Conservation (phyloP, 2,113 vertebrate genomes). For the Corythornis madagascariensis region DNA sequence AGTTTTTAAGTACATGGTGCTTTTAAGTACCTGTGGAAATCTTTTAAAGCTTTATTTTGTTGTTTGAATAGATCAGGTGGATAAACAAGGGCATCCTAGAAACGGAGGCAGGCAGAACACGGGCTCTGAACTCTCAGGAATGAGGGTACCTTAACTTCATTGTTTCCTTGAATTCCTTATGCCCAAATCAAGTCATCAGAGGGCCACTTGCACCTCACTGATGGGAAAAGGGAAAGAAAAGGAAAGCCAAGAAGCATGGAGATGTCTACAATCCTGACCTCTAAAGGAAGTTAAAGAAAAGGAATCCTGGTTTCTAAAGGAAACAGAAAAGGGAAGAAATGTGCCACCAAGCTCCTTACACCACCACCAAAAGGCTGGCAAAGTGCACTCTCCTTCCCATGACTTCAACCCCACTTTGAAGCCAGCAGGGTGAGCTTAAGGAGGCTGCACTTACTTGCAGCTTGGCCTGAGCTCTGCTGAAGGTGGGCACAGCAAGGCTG, state of each 20-base stretch:
- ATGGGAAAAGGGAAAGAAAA: neutral
- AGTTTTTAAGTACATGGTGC: neutral
- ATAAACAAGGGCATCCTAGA: neutral
- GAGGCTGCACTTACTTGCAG: neutral
- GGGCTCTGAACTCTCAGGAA: neutral
- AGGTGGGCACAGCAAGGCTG: neutral
- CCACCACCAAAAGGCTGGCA: neutral
- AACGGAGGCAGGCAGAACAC: neutral
- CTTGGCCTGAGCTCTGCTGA: neutral
- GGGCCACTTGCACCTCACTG: neutral
- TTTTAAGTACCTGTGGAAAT: neutral
- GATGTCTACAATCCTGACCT: neutral
- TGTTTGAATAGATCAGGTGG: neutral
- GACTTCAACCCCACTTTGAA: neutral
- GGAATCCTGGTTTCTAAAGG: neutral
- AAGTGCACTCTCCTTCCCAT: neutral
- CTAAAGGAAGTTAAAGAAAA: neutral
- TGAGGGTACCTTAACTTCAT: neutral
- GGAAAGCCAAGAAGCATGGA: neutral
- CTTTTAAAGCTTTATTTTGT: neutral
- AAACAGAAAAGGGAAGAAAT: neutral
- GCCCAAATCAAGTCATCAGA: neutral
- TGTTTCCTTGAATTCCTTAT: neutral
- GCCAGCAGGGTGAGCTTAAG: rapidly evolving
- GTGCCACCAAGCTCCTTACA: neutral